Conservation (phyloP, 2,113 vertebrate genomes). For the Heloderma charlesbogerti region DNA sequence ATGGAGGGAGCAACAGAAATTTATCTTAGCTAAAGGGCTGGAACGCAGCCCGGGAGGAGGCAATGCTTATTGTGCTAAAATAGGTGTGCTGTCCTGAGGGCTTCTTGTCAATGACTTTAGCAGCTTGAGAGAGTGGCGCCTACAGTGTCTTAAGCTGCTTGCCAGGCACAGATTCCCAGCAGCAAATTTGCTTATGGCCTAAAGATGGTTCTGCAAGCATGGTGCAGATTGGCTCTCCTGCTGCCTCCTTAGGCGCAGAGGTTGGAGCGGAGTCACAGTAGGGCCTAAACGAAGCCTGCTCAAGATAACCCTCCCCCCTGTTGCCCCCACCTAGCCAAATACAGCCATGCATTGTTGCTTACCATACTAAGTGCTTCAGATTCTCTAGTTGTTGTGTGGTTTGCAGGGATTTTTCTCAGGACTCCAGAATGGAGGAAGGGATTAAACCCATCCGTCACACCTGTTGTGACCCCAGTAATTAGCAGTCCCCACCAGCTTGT, state of each 20-base stretch:
- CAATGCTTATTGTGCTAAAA: not conserved
- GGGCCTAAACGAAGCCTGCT: not conserved
- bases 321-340: not conserved
- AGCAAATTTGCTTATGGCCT: not conserved
- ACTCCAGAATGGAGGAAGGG: not conserved
- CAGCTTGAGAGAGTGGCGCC: not conserved
- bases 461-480: not conserved
- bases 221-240: not conserved
- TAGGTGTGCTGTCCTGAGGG: not conserved
- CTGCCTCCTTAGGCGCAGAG: no score
- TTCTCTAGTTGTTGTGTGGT: no score
- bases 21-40: slow-evolving; percentile 6
- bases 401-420: not conserved
- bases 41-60: not conserved
- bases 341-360: not conserved
- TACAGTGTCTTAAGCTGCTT: not conserved
- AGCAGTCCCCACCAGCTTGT: not conserved
- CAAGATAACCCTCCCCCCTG: no score
- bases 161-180: not conserved
- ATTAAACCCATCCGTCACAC: not conserved
- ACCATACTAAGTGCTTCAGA: no score
- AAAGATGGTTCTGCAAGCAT: no score
- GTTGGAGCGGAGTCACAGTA: not conserved
- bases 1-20: slow-evolving; percentile 6
- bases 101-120: not conserved